Conservation (phyloP, 2,113 vertebrate genomes). For the Pitta sordida region DNA sequence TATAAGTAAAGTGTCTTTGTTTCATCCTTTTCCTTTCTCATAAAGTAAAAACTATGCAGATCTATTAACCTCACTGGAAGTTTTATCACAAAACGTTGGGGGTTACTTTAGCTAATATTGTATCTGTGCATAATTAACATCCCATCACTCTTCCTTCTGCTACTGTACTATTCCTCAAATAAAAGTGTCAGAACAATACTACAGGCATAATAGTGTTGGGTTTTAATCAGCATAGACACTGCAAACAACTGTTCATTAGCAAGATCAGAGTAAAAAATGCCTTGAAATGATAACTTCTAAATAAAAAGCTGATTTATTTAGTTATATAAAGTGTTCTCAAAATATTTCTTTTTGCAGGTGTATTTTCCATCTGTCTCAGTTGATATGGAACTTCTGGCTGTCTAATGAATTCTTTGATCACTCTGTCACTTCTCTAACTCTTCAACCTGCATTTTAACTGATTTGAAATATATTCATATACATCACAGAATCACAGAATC, state of each 20-base stretch:
- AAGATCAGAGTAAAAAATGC: neutral
- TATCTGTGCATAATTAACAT: neutral
- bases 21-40: neutral
- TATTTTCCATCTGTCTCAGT: neutral
- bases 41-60: neutral
- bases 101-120: neutral
- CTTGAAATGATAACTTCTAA: neutral
- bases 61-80: neutral
- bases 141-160: neutral
- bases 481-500: too few relatives aligned
- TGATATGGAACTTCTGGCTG: neutral
- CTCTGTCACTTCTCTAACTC: neutral
- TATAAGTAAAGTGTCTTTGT: neutral
- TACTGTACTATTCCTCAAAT: neutral
- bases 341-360: neutral
- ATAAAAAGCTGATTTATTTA: neutral
- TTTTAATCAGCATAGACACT: neutral
- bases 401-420: neutral
- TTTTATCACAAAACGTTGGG: neutral
- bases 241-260: neutral
- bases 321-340: neutral
- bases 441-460: neutral
- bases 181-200: neutral
- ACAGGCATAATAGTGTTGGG: neutral
- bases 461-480: neutral